Percentiles rank a stretch among this genome's conserved stretches.
These are phyloP conservation scores for Callinectes sapidus DNA, from an alignment of 2,888 invertebrate species.

Conservation along the genomic window DNA sequence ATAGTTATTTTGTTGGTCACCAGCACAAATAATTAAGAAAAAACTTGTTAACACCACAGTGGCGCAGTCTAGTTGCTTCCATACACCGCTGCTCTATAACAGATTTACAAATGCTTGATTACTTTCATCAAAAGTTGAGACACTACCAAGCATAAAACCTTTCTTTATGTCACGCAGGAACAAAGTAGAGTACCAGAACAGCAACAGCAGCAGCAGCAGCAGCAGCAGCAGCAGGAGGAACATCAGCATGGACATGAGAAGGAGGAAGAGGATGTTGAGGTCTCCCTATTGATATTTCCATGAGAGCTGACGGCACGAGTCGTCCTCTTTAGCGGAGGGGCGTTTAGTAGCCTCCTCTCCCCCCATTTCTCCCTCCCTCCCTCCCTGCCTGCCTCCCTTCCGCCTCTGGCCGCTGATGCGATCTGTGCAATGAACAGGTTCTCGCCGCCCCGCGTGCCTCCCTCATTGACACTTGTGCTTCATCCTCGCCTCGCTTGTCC, in stretches of 20 bases:
- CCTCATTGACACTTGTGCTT: not conserved
- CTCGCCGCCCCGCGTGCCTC: not conserved
- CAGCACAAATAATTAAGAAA: not conserved
- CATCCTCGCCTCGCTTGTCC: not conserved
- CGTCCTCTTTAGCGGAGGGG: not conserved
- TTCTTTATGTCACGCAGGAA: not conserved
- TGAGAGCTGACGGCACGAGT: not conserved
- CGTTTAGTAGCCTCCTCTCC: not conserved
- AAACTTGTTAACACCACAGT: not conserved
- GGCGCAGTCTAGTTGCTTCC: not conserved
- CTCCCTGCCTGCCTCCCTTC: no score
- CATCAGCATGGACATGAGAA: not conserved
- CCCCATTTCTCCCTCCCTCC: no score
- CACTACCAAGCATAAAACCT: not conserved
- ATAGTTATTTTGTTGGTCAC: not conserved
- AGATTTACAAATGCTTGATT: not conserved
- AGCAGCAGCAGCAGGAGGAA: not conserved
- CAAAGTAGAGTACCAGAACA: not conserved
- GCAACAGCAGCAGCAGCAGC: not conserved
- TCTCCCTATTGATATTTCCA: not conserved
- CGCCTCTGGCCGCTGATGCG: not conserved
- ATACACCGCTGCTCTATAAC: not conserved
- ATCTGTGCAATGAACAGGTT: not conserved
- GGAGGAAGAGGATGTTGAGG: not conserved
- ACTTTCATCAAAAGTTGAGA: not conserved